Evolutionary conservation across 1,140 invertebrate genomes (phyloP), one percentile per base, ranked within the genome.

Genomic region (Vollenhovia emeryi): DNA sequence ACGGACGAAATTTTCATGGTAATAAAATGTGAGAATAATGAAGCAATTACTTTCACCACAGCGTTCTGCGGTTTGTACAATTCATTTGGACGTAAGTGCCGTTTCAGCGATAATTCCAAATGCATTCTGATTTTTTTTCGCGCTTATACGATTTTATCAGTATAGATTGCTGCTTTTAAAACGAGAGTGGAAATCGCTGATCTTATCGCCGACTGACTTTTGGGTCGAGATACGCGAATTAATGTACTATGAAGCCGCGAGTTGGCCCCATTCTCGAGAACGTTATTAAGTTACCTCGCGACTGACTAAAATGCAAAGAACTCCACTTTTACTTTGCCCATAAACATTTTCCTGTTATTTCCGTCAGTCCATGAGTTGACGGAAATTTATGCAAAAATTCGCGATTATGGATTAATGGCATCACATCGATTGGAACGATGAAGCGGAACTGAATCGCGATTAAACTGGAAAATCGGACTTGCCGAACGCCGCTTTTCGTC

Each of bases 11-110:
- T 45, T 73, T 82, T 73, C 13, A 73, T 24, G 50, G 21, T 21
- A 40, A 21, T 82, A 74, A 82, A 50, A 82, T 15, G 8, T 73
- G 48, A 36, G n/a, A 84, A 60, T 83, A 84, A 76, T 75, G 15
- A 76, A 50, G 21, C 43, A 74, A 76, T 75, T 82, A 71, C 79
- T 75, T 84, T 84, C 30, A 43, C 57, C 40, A 21, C n/a, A 48
- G 21, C 15, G 15, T 45, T 27, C 36, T 52, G 76, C n/a, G 43
- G 76, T 43, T 60, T 40, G 30, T 79, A 24, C 30, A 52, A 78
- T 79, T 79, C 48, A 66, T 68, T 66, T 79, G 11, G 11, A 52
- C 24, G 27, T 48, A 36, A 55, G 30, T 43, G 9, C 21, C 36
- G 9, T 55, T 13, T 21, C 36, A 68, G 6, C 6, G 50, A 57